Base-by-base conservation (phyloP, 2,888 invertebrate species). In the Platynereis dumerilii region DNA sequence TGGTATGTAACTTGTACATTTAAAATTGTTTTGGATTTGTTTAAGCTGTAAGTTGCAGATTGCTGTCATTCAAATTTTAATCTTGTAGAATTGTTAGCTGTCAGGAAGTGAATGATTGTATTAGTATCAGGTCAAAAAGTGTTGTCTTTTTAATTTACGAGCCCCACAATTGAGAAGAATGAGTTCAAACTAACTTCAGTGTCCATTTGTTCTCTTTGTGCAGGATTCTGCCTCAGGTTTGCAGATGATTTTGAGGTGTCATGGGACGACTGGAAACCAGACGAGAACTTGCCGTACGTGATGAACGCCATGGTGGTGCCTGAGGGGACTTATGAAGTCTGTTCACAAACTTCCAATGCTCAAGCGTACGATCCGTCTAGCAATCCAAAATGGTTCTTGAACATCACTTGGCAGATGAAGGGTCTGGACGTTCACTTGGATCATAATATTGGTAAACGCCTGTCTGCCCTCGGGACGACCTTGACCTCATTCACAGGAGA, bases 381-480 rank as follows among this genome's bases (percentile, higher is more conserved):
- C 58, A 84, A 96, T 84, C 97, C 98, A 2, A 97, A 98, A 82
- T 99, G 98, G 98, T 90, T 97, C 78, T 87, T 99, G 65, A 97
- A 97, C 85, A 96, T 99, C 0, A 92, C 94, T 71, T 98, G 98
- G 96, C 93, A 97, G 86, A 99, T 99, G 99, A 94, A 97, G 83
- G 99, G 99, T 58, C 95, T 97, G 10, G 96, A 96, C 80, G 95
- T 97, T 72, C 95, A 97, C 83, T 86, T 97, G 64, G 96, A 97
- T 84, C 93, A 95, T 0, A 94, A 92, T 82, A 94, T 99, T 53
- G 98, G 98, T 60, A 96, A 97, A 83, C 93, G 96, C 79, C 86
- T 98, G 28, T 95, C 96, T 0, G 92, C 96, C 0, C 87, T 98
- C 44, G 96, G 96, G 0, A 93, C 96, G 83, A 98, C 98, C 0